These are phyloP conservation scores for Eubucco bourcierii DNA, from an alignment of 2,113 vertebrate genomes.

Conservation along the genomic window DNA sequence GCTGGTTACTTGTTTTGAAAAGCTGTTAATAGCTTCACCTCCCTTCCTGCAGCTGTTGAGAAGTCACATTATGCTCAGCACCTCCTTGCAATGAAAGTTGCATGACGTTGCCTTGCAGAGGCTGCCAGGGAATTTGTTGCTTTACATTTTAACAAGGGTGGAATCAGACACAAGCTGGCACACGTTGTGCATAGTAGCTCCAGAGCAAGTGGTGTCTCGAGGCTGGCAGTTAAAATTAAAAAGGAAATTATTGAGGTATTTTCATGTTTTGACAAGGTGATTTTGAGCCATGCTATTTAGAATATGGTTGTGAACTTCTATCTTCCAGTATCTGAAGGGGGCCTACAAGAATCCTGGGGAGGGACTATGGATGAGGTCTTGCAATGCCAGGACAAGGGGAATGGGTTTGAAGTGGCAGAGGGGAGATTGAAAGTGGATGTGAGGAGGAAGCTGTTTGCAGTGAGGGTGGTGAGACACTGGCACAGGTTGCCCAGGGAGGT, in stretches of 20 bases:
- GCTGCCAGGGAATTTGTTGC: conserved; percentile 16
- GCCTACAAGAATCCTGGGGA: no score
- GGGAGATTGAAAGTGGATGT: no score
- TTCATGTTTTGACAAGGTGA: neutral
- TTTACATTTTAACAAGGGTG: neutral
- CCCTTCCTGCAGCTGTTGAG: conserved; percentile 17
- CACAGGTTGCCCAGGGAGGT: no score
- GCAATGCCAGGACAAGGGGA: no score
- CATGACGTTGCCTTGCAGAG: neutral
- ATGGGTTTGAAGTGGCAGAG: no score
- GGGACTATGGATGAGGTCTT: no score
- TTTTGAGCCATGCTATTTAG: neutral
- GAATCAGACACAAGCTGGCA: neutral
- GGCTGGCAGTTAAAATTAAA: conserved; percentile 5
- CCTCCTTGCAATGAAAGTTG: neutral
- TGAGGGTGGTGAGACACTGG: no score
- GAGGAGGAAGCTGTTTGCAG: no score
- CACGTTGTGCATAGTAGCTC: neutral
- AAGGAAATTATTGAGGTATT: conserved; percentile 24
- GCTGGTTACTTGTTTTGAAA: conserved; percentile 24
- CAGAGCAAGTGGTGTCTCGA: neutral
- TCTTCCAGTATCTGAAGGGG: no score
- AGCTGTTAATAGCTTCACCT: conserved; percentile 15
- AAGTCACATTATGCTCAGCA: conserved; percentile 20
- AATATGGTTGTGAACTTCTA: neutral